Conservation (phyloP, 2,888 invertebrate genomes). For the Pogonocherus hispidulus region DNA sequence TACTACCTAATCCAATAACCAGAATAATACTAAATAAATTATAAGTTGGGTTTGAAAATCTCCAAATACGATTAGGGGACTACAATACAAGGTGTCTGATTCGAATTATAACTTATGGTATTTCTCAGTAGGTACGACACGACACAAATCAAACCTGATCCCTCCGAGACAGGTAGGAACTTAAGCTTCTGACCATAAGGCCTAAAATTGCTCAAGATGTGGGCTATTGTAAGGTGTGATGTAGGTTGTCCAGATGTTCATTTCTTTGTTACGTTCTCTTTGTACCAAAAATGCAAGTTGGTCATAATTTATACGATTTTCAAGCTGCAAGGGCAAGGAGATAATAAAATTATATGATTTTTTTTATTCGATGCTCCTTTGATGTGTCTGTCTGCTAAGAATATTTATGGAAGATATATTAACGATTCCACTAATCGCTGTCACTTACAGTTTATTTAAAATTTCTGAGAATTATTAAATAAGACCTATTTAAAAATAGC, state of each 20-base stretch:
- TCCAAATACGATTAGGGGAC: conserved; percentile 33
- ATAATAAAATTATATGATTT: conserved; percentile 12
- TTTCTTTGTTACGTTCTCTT: conserved; percentile 43
- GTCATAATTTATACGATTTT: conserved; percentile 25
- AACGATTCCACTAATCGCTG: not conserved
- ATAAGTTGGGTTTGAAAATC: conserved; percentile 12
- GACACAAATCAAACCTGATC: conserved; percentile 2
- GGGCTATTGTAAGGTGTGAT: conserved; percentile 58
- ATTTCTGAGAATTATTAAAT: not conserved
- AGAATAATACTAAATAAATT: conserved; percentile 35
- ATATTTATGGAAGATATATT: conserved; percentile 9
- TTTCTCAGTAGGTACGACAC: conserved; percentile 33
- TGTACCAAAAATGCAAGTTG: conserved; percentile 27
- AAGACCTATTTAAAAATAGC: not conserved
- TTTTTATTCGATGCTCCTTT: conserved; percentile 13
- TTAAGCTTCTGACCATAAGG: conserved; percentile 32
- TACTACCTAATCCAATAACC: conserved; percentile 1
- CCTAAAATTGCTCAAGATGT: conserved; percentile 42
- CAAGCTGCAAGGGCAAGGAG: not conserved
- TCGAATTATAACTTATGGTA: conserved; percentile 34
- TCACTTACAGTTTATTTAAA: not conserved
- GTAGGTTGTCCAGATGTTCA: conserved; percentile 59
- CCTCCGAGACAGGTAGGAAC: conserved; percentile 14
- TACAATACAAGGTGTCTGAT: conserved; percentile 31
- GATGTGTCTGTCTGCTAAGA: not conserved